Conservation (phyloP, 1,140 invertebrate genomes). For the Ectropis grisescens region DNA sequence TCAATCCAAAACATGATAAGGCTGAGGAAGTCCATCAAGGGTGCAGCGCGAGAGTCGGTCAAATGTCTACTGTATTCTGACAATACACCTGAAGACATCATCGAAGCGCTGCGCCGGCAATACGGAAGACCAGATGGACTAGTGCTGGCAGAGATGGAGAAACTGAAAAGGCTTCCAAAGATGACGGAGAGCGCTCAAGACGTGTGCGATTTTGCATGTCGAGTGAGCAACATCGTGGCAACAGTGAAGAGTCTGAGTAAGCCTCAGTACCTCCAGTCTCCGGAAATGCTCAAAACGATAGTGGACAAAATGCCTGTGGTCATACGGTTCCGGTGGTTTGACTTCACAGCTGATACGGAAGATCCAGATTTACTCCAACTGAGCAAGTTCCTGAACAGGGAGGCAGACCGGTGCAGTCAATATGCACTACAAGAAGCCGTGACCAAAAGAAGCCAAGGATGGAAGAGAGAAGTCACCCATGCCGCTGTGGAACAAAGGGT, state of each 20-base stretch:
- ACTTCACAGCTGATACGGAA: neutral
- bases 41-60: too few species aligned
- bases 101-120: too few species aligned
- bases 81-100: too few species aligned
- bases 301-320: slow-evolving; percentile 1
- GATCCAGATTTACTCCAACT: neutral
- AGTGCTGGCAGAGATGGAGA: slow-evolving; percentile 5
- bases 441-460: neutral
- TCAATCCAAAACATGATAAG: too few species aligned
- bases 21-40: too few species aligned
- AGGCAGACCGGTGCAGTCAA: neutral
- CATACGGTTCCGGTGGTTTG: slow-evolving; percentile 3
- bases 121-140: slow-evolving; percentile 10
- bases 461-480: neutral
- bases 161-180: slow-evolving; percentile 4
- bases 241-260: slow-evolving; percentile 2
- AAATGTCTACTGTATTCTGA: too few species aligned
- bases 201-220: slow-evolving; percentile 10
- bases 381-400: neutral
- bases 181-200: slow-evolving; percentile 6
- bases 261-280: slow-evolving; percentile 2
- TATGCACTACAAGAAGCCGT: neutral
- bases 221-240: slow-evolving; percentile 7
- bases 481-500: too few species aligned
- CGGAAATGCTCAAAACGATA: slow-evolving; percentile 1